Percentiles rank a stretch among this genome's conserved stretches.
Evolutionary conservation across 1,140 invertebrate species (phyloP).

Genomic region (Lineus longissimus): DNA sequence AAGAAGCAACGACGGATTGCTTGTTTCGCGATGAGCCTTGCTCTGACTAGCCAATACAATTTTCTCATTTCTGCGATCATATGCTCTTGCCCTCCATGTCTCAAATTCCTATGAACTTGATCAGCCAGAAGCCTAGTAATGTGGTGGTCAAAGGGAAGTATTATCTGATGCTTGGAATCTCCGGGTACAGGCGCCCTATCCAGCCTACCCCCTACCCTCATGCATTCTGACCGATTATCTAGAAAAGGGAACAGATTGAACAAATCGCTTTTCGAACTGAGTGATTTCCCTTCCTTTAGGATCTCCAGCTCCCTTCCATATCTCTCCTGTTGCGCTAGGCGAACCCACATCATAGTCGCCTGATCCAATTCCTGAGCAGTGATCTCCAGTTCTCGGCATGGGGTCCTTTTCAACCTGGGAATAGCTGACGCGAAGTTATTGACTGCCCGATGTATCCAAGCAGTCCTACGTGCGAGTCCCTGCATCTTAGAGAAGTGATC

Average conservation of each 20-base stretch:
- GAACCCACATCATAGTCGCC: not conserved
- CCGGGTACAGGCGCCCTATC: not conserved
- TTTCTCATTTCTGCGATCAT: too few species aligned
- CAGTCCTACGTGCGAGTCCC: not conserved
- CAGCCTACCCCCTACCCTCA: not conserved
- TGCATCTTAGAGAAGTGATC: too few species aligned
- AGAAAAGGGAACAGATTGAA: not conserved
- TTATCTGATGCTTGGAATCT: conserved; percentile 2
- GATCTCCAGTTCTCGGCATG: not conserved
- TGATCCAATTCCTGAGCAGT: not conserved
- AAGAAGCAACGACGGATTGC: too few species aligned
- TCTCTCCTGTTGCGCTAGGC: not conserved
- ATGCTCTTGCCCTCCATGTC: too few species aligned
- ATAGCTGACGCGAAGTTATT: not conserved
- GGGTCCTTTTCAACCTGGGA: not conserved
- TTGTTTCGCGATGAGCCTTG: too few species aligned
- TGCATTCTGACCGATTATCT: not conserved
- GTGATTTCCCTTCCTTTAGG: not conserved
- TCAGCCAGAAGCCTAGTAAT: not conserved
- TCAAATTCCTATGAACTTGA: not conserved
- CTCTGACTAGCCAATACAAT: too few species aligned
- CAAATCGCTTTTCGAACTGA: not conserved
- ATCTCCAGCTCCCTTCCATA: not conserved
- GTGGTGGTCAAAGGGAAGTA: not conserved
- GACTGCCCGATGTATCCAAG: not conserved